These are phyloP conservation scores for Geotrupes spiniger DNA, from an alignment of 2,888 invertebrate genomes.

Conservation along the genomic window DNA sequence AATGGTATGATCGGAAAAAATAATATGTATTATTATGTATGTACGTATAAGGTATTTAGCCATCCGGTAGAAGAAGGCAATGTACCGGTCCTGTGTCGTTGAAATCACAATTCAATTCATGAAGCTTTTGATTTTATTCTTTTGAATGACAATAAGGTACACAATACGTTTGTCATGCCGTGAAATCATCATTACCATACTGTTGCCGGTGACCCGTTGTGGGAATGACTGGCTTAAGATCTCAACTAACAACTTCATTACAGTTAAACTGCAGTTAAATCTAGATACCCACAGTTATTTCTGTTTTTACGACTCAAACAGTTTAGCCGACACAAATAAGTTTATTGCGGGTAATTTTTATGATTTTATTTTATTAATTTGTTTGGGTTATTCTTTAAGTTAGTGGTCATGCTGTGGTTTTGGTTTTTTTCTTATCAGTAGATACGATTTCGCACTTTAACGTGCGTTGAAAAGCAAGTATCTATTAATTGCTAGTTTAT, in stretches of 20 bases:
- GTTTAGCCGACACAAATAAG: no score
- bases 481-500: no score
- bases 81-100: conserved; percentile 12
- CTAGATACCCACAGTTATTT: conserved; percentile 8
- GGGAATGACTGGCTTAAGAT: conserved; percentile 23
- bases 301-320: not conserved
- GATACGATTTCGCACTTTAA: no score
- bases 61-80: conserved; percentile 22
- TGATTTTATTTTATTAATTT: no score
- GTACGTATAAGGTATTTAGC: conserved; percentile 13
- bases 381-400: no score
- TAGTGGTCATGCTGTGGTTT: no score
- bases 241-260: conserved; percentile 18
- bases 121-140: conserved; percentile 30
- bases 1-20: not conserved
- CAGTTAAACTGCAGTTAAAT: conserved; percentile 7
- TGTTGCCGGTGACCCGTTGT: conserved; percentile 27
- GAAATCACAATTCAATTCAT: conserved; percentile 28
- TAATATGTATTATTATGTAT: conserved; percentile 15
- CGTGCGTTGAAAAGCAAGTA: no score
- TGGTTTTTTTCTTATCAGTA: no score
- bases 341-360: no score
- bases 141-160: conserved; percentile 32
- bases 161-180: conserved; percentile 31
- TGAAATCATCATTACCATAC: conserved; percentile 31